Evolutionary conservation across 2,888 invertebrate species (phyloP).

Genomic region (Thecophora atra): DNA sequence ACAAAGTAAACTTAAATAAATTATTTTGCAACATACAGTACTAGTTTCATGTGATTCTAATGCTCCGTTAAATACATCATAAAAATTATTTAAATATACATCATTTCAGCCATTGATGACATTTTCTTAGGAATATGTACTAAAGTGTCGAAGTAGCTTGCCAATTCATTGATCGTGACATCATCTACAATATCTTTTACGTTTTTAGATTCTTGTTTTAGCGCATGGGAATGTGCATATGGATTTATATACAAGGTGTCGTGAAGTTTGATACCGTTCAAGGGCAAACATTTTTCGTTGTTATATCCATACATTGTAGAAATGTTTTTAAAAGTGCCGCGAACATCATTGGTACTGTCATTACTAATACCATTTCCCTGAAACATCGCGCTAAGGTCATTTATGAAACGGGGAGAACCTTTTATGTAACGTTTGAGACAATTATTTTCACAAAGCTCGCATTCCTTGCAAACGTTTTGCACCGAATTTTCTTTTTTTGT

Average conservation of each 20-base stretch:
- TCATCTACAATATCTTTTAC: constrained; percentile 68
- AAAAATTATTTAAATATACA: constrained; percentile 88
- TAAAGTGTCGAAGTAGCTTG: constrained; percentile 94
- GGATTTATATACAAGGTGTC: neutral
- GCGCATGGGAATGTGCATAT: constrained; percentile 32
- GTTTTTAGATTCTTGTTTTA: constrained; percentile 31
- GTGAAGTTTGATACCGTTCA: neutral
- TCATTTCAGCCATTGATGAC: constrained; percentile 98
- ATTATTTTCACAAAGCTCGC: neutral
- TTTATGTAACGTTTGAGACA: neutral
- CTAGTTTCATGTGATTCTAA: too few relatives aligned
- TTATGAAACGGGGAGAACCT: constrained; percentile 58
- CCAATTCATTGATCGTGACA: constrained; percentile 92
- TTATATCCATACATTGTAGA: constrained; percentile 50
- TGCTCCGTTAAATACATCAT: too few relatives aligned
- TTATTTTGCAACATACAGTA: too few relatives aligned
- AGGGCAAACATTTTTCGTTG: constrained; percentile 32
- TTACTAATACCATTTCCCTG: constrained; percentile 51
- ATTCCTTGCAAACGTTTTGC: neutral
- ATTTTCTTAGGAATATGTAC: constrained; percentile 97
- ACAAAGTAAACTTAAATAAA: too few relatives aligned
- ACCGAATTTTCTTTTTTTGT: constrained; percentile 35
- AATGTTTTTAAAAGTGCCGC: constrained; percentile 48
- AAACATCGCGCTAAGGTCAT: constrained; percentile 55
- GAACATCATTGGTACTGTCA: constrained; percentile 43